Base-by-base conservation (phyloP, 2,113 vertebrate species). In the Bungarus multicinctus region DNA sequence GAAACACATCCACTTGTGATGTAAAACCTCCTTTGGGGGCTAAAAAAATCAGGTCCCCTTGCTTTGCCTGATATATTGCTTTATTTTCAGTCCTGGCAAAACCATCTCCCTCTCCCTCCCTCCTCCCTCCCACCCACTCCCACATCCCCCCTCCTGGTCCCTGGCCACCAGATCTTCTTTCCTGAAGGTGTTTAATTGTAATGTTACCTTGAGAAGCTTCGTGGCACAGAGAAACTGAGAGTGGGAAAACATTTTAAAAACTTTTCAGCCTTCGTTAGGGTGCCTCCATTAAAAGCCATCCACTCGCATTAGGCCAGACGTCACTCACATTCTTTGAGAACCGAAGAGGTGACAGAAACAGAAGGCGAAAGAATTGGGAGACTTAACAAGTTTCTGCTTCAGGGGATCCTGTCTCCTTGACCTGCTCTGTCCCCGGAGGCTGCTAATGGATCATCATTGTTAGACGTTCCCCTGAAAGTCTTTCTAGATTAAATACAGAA, bases 111-210 rank as follows among this genome's bases (percentile, higher is more conserved):
- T 27, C 8, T 6, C 8, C 23, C 47, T 3, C 34, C 10, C 45
- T 27, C 8, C 12, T 14, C 23, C 23, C 27, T 9, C 27, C 23
- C 18, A 50, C 47, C 47, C 47, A 50, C 7, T 50, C 7, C 27
- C 34, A 27, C 0, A 5, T 9, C 4, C 3, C 23, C 23, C 27
- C 5, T 30, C 74, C 47, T n/a, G 18, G 6, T 25, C 60, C n/a
- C 2, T 23, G 5, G 9, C 88, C 30, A 10, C 20, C 14, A 30
- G n/a, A 52, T 50, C 45, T 87, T 45, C 30, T 85, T n/a, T 52
- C 43, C 54, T 39, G 55, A 60, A 52, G 30, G 74, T 93, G 54
- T 90, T 57, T 87, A 90, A 93, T 93, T 64, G 74, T 55, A 60
- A 93, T 93, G 90, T 86, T 86, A 64, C 89, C 45, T 30, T n/a